Conservation (phyloP, 2,113 vertebrate species). For the Mustela lutreola region DNA sequence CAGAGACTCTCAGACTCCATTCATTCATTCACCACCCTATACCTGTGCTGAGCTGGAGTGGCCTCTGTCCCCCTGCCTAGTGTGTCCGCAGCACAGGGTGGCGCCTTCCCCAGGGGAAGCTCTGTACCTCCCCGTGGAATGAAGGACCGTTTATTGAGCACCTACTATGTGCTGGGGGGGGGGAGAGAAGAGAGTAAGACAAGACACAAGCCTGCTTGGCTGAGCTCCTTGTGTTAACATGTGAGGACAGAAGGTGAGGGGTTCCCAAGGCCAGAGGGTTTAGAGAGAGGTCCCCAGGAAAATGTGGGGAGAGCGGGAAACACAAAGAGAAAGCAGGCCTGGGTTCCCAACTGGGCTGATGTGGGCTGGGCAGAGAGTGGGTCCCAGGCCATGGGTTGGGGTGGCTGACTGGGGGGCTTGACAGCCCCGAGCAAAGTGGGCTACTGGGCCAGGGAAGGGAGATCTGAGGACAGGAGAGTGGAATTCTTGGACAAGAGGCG, state of each 20-base stretch:
- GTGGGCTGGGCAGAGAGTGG: neutral
- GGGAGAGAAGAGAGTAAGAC: neutral
- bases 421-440: neutral
- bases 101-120: fast-evolving
- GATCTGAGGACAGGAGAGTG: neutral
- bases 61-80: neutral
- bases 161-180: neutral
- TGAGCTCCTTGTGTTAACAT: neutral
- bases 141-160: neutral
- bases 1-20: neutral
- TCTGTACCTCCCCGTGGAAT: neutral
- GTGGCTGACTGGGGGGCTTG: neutral
- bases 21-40: neutral
- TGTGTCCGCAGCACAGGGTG: neutral
- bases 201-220: neutral
- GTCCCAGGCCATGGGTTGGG: neutral
- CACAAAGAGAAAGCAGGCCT: neutral
- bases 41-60: neutral
- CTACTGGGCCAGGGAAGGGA: neutral
- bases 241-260: neutral
- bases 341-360: neutral
- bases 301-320: neutral
- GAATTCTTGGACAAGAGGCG: neutral
- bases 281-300: neutral
- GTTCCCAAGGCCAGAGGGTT: neutral